Evolutionary conservation across 2,797 vertebrate species (phyloP), one percentile per base, ranked within the genome.

Genomic region (Eremophila alpestris): DNA sequence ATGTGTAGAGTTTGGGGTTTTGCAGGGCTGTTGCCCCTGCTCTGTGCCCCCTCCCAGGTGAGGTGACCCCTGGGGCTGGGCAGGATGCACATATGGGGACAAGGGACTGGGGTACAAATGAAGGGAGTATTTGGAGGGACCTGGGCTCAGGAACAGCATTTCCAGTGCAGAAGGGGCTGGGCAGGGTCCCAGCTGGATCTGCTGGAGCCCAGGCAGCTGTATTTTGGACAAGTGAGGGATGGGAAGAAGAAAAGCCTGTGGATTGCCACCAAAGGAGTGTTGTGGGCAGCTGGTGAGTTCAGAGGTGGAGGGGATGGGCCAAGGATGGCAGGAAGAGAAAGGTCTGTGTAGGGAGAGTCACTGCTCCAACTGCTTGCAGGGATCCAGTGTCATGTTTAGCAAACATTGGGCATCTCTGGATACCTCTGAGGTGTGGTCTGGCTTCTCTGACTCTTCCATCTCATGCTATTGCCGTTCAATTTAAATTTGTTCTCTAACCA

Each of bases 121-220:
- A 41, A 23, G 13, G 17, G 36, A 68, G 9, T 9, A 49, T 38
- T 41, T 24, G 5, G 26, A 68, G 48, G 36, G 9, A 69, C 9
- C 5, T 11, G 5, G 32, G 19, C 32, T 34, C 0, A 0, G 58
- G n/a, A 30, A n/a, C 15, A n/a, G 13, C 10, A 45, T 38, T 74
- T 59, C 1, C 2, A 68, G 23, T 1, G 4, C 0, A 1, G 17
- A 18, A 52, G 5, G 9, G 7, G 12, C 20, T 79, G 34, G 6
- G 8, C 13, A 64, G 12, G 11, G 11, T 43, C 22, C 30, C 8
- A 13, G 21, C 7, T 46, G 51, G 29, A 55, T 74, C 36, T 76
- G 49, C 46, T 68, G 54, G 16, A 68, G 36, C 29, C 41, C 40
- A 30, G 45, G n/a, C 11, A 30, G 29, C 38, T 76, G 13, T 34